Evolutionary conservation across 1,140 invertebrate species (phyloP), one percentile per base, ranked within the genome.

Genomic region (Bombus polaris): DNA sequence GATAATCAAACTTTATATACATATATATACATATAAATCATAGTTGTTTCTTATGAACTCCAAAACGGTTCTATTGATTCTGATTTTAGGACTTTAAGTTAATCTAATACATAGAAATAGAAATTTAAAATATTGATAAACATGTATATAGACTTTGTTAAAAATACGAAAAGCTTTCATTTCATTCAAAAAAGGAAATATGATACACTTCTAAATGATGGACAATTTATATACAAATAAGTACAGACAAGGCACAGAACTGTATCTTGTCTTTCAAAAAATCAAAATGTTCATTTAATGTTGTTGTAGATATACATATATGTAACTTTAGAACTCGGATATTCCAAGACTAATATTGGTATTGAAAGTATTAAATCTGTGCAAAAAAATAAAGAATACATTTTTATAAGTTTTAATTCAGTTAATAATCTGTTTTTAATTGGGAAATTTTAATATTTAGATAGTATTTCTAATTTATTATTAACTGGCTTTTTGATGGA

Each of bases 1-100:
- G 37, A 42, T 75, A 75, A 87, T 47, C 22, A 79, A 72, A 44
- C 15, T 83, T 72, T 75, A 65, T 15, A 66, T 62, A 12, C 32
- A 44, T 70, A 82, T 22, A 39, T 47, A 73, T n/a, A 28, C 25
- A 28, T 59, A 59, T 59, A 62, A 32, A 32, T 47, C 37, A 25
- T 47, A 47, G 18, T 53, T 53, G 47, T 53, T 53, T 22, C 47
- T 53, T 53, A 18, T 53, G 47, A 68, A 70, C 18, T 66, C n/a
- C 37, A 25, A 35, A n/a, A 68, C 9, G 47, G 32, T 53, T 70
- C 13, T 35, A 70, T 44, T 39, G 66, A 59, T 35, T 53, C 12
- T 28, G 5, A 66, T 66, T 44, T 25, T 79, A 68, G 28, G 62
- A 22, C 39, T 32, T 62, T 62, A 59, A 18, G n/a, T 44, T 59